These are phyloP conservation scores for Petaurus breviceps DNA, from an alignment of 2,113 vertebrate species.

Conservation along the genomic window DNA sequence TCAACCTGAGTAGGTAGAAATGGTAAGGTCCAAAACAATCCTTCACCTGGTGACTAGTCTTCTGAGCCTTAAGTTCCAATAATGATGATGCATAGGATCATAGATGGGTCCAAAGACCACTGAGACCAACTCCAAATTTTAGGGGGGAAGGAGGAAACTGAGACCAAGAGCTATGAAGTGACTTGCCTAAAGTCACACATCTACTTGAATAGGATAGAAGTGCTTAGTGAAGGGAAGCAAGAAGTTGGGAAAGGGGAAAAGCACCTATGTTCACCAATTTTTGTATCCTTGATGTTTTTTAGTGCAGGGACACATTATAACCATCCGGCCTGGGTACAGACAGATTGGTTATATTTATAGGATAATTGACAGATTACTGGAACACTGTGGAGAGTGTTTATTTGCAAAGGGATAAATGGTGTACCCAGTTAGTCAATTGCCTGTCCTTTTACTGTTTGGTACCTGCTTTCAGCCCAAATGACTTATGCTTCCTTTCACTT, in stretches of 20 bases:
- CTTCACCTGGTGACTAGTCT: not conserved
- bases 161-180: not conserved
- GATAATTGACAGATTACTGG: conserved; percentile 30
- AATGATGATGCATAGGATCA: not conserved
- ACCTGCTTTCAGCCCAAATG: not conserved
- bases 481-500: conserved; percentile 16
- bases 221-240: not conserved
- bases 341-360: conserved; percentile 24
- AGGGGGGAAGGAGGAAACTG: not conserved
- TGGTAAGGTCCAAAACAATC: not conserved
- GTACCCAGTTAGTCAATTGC: not conserved
- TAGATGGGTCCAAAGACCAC: not conserved
- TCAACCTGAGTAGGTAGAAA: not conserved
- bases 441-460: conserved; percentile 29
- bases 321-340: not conserved
- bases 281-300: conserved; percentile 10
- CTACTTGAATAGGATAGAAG: not conserved
- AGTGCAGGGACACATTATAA: conserved; percentile 7
- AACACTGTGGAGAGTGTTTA: conserved; percentile 32
- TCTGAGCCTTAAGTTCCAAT: not conserved
- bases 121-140: not conserved
- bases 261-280: not conserved
- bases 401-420: conserved; percentile 22
- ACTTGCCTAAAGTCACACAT: not conserved
- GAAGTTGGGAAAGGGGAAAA: not conserved